Conservation (phyloP, 1,140 invertebrate species). For the Harlomillsia oculata region DNA sequence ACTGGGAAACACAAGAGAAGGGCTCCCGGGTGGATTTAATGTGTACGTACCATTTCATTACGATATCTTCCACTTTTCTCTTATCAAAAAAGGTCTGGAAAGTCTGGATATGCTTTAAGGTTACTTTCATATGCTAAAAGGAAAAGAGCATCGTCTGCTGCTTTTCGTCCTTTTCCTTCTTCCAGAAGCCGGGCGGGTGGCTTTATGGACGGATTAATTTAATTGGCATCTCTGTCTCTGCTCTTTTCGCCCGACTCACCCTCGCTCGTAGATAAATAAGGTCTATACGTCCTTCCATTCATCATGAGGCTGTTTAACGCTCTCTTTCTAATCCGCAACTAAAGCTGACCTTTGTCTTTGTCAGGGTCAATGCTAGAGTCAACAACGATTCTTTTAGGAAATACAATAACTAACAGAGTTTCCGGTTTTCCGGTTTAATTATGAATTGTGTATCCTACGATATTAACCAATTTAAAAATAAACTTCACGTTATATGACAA, state of each 20-base stretch:
- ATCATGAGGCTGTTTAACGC: constrained; percentile 34
- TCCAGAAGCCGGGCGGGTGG: constrained; percentile 14
- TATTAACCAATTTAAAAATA: too few relatives aligned
- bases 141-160: too few relatives aligned
- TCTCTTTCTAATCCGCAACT: too few relatives aligned
- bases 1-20: too few relatives aligned
- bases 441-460: too few relatives aligned
- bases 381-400: too few relatives aligned
- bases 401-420: too few relatives aligned
- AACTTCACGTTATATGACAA: too few relatives aligned
- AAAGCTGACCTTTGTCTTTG: too few relatives aligned
- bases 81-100: too few relatives aligned
- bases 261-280: constrained; percentile 28
- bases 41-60: constrained; percentile 15
- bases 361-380: too few relatives aligned
- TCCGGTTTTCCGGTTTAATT: too few relatives aligned
- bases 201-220: constrained; percentile 36
- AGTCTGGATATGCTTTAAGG: neutral
- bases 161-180: constrained; percentile 7
- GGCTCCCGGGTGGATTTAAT: constrained; percentile 25
- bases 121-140: neutral
- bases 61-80: neutral
- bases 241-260: constrained; percentile 1
- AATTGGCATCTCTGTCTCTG: constrained; percentile 33
- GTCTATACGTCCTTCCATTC: constrained; percentile 30